Base-by-base conservation (phyloP, 2,888 invertebrate genomes). In the Nemapogon koenigi region DNA sequence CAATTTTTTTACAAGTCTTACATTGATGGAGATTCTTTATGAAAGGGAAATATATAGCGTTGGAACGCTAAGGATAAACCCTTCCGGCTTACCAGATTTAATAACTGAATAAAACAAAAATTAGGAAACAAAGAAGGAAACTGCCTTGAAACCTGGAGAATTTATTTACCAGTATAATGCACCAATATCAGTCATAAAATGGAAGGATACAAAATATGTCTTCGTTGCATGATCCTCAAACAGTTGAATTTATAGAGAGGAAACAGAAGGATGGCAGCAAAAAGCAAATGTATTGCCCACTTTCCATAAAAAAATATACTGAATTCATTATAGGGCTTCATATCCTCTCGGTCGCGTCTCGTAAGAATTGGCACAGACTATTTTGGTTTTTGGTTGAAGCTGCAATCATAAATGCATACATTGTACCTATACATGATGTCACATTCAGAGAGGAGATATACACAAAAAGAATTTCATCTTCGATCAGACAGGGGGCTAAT, bases 121-220 rank as follows among this genome's bases (percentile, higher is more conserved):
- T 22, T 7, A 22, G 10, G 22, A 22, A 22, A 10, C 6, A 22
- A 22, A 10, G 22, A 22, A 22, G 10, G 22, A 22, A 22, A 22
- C 22, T 22, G 22, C 22, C 6, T 22, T 33, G 28, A 39, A 35
- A 22, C 35, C 39, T 22, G 35, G 29, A 35, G 39, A 39, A 39
- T 39, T 35, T 35, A 42, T 40, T 26, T 44, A 32, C 30, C 27
- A 40, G 31, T 38, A 36, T 38, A 17, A 14, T 19, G 26, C 31
- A 13, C 40, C 41, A 14, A 19, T 39, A 30, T 32, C 41, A 16
- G 36, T 40, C 15, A 39, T 44, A 25, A 44, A 40, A 39, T 44
- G 41, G 40, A 37, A 30, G 19, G 43, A 41, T 31, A 35, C 43
- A 8, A 43, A 44, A 35, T 40, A 45, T 35, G 45, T 45, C n/a